phyloP scores from a whole-genome alignment of 2,113 vertebrate genomes.

The Burhinus bistriatus region DNA sequence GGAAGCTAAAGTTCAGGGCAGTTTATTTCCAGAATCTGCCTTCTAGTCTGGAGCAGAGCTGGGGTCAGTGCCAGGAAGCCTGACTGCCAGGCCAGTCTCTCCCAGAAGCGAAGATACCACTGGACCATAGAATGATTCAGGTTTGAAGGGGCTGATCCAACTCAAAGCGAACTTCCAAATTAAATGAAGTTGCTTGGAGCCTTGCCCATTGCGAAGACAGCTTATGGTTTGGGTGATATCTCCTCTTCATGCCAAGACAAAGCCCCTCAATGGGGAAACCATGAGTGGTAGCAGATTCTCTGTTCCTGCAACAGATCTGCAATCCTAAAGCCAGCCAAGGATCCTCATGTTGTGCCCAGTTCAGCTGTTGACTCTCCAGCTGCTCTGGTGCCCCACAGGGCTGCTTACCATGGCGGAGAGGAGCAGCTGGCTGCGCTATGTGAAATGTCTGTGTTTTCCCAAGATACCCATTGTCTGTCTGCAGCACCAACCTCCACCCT shows the following conservation, averaged over 20 bases:
- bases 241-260: not conserved
- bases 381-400: not conserved
- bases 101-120: not conserved
- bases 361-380: conserved; percentile 12
- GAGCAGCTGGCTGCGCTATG: conserved; percentile 1
- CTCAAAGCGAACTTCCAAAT: not conserved
- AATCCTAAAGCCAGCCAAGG: not conserved
- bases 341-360: not conserved
- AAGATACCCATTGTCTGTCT: conserved; percentile 61
- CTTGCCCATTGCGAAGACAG: not conserved
- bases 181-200: not conserved
- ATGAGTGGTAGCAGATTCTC: not conserved
- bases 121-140: not conserved
- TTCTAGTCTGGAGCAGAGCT: not conserved
- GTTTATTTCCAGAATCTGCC: not conserved
- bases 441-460: conserved; percentile 18
- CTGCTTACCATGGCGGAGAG: conserved; percentile 17
- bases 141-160: not conserved
- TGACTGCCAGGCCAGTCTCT: not conserved
- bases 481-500: conserved; percentile 56
- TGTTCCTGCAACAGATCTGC: not conserved
- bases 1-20: not conserved
- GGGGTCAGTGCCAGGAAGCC: not conserved
- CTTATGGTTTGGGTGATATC: not conserved
- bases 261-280: not conserved